Conservation (phyloP, 2,113 vertebrate species). For the Phylloscopus whistleri region DNA sequence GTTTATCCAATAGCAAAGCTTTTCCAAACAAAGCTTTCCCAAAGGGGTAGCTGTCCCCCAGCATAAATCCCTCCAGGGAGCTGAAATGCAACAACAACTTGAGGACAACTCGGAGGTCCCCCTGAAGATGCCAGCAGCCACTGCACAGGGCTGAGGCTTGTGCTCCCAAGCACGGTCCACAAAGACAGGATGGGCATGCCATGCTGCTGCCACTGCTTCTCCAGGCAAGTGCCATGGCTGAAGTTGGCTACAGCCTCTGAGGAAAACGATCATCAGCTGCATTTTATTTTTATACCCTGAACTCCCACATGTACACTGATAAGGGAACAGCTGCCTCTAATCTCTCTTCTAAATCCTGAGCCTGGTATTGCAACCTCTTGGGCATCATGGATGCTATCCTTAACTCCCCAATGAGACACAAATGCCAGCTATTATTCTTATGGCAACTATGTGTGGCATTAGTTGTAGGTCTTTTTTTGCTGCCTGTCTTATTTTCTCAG, state of each 20-base stretch:
- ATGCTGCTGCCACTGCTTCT: background rate
- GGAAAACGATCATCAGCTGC: background rate
- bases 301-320: background rate
- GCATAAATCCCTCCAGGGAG: background rate
- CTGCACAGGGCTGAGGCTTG: background rate
- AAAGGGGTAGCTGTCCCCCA: background rate
- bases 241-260: background rate
- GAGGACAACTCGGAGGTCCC: too few species aligned
- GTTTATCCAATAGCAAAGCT: background rate
- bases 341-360: background rate
- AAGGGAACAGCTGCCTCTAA: slow-evolving; percentile 46
- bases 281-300: slow-evolving; percentile 48
- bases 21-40: background rate
- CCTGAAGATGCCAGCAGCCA: background rate
- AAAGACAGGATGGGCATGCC: background rate
- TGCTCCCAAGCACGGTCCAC: background rate
- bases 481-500: background rate
- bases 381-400: background rate
- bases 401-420: background rate
- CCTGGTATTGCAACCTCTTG: background rate
- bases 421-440: slow-evolving; percentile 14
- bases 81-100: background rate
- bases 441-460: background rate
- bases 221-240: background rate
- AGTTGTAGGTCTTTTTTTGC: background rate